Conservation (phyloP, 1,140 invertebrate genomes). For the Aphelinus certus region DNA sequence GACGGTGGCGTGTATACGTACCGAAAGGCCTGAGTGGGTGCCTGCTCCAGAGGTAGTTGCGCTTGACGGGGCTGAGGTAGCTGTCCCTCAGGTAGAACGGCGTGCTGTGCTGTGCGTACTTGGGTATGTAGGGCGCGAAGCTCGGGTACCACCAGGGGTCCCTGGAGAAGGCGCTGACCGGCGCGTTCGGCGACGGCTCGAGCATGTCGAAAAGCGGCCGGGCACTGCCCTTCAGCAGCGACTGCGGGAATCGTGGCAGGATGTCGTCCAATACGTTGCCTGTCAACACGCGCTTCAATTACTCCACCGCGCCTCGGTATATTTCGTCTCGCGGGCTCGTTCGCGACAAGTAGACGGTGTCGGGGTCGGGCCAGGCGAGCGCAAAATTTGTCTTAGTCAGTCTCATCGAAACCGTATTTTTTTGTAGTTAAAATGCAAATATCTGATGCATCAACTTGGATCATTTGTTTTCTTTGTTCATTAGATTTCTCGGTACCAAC, state of each 20-base stretch:
- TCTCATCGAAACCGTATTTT: too few relatives aligned
- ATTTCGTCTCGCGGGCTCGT: too few relatives aligned
- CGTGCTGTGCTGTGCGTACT: slow-evolving; percentile 71
- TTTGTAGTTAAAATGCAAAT: too few relatives aligned
- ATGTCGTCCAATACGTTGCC: slow-evolving; percentile 58
- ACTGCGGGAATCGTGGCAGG: slow-evolving; percentile 45
- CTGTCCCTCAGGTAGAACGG: slow-evolving; percentile 85
- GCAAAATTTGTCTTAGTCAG: too few relatives aligned
- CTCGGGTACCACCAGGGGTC: slow-evolving; percentile 89
- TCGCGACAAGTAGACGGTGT: too few relatives aligned
- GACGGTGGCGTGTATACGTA: slow-evolving; percentile 48
- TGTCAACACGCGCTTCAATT: slow-evolving; percentile 24
- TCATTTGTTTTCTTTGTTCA: too few relatives aligned
- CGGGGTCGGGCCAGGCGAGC: too few relatives aligned
- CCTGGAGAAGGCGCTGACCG: slow-evolving; percentile 79
- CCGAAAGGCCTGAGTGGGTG: slow-evolving; percentile 89
- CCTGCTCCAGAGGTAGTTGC: slow-evolving; percentile 87
- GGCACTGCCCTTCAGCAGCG: slow-evolving; percentile 62
- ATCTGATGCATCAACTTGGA: too few relatives aligned
- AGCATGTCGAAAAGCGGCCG: slow-evolving; percentile 79
- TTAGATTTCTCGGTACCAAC: too few relatives aligned
- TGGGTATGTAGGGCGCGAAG: slow-evolving; percentile 75
- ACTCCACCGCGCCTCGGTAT: too few relatives aligned
- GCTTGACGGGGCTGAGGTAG: slow-evolving; percentile 87
- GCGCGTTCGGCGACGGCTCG: slow-evolving; percentile 78